Base-by-base conservation (phyloP, 2,113 vertebrate species). In the Platycercus adscitus region DNA sequence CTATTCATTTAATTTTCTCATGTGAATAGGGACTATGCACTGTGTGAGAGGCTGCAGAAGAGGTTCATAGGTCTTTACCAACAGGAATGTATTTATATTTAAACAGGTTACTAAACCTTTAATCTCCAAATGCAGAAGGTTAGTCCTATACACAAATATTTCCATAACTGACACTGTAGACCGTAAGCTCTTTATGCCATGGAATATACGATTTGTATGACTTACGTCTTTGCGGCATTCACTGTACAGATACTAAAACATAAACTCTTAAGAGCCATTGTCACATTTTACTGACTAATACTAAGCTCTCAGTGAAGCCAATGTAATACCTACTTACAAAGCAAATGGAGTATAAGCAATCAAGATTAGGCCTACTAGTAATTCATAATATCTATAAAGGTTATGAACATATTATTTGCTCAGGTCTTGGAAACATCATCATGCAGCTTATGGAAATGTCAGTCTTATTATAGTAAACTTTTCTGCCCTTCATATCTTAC, bases 31-130 rank as follows among this genome's bases (percentile, higher is more conserved):
- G 73, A 72, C 52, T 76, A 43, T 77, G 76, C 73, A 39, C 72
- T 82, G 47, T 28, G 55, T 4, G 19, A 88, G 66, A 5, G 2
- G 73, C 64, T 82, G 41, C 49, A 88, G 81, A n/a, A 60, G 29
- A 63, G n/a, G 56, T n/a, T 84, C 72, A 43, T 9, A 87, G 65
- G 61, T 76, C 70, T 81, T 82, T 70, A 70, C 41, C 70, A 73
- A 61, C 7, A 89, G n/a, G 89, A 93, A 39, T 13, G 24, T 43
- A 65, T 82, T 93, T 80, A 53, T 77, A 56, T 87, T 89, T 94
- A 75, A 94, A 77, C 35, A 87, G 29, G 52, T 82, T 76, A 89
- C 75, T 70, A 83, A 83, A 91, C 72, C 53, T 95, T 94, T 91
- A 70, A 86, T 89, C 77, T 44, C n/a, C 82, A 94, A 88, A 64